phyloP scores from a whole-genome alignment of 2,797 vertebrate genomes.

The Leptatherina wallacei region DNA sequence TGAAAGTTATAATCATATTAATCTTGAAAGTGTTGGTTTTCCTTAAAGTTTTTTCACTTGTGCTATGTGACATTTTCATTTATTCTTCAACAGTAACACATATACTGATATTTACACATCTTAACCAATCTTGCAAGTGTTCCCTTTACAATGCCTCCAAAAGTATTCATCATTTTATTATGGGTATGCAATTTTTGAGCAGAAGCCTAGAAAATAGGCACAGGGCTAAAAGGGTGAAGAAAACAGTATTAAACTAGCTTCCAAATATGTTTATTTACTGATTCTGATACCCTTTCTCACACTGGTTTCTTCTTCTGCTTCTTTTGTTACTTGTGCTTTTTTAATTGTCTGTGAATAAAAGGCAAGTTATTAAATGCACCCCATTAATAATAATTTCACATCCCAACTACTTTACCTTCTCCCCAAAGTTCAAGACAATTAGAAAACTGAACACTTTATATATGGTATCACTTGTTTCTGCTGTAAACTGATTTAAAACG shows the following conservation, averaged over 20 bases:
- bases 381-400: background rate
- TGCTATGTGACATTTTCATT: background rate
- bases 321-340: background rate
- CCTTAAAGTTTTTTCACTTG: too few species aligned
- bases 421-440: background rate
- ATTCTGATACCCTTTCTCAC: background rate
- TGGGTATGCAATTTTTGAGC: too few species aligned
- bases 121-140: too few species aligned
- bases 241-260: background rate
- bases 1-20: background rate
- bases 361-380: background rate
- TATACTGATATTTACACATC: background rate
- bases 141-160: too few species aligned
- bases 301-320: background rate
- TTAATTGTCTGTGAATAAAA: background rate
- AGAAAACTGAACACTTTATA: constrained; percentile 13
- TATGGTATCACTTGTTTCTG: constrained; percentile 10
- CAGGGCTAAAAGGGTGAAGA: too few species aligned
- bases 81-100: background rate
- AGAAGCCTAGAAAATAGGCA: too few species aligned
- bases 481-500: constrained; percentile 28
- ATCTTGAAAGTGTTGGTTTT: background rate
- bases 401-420: background rate
- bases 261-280: background rate
- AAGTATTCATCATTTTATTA: too few species aligned